Evolutionary conservation across 2,888 invertebrate species (phyloP), one percentile per base, ranked within the genome.

Genomic region (Mimas tiliae): DNA sequence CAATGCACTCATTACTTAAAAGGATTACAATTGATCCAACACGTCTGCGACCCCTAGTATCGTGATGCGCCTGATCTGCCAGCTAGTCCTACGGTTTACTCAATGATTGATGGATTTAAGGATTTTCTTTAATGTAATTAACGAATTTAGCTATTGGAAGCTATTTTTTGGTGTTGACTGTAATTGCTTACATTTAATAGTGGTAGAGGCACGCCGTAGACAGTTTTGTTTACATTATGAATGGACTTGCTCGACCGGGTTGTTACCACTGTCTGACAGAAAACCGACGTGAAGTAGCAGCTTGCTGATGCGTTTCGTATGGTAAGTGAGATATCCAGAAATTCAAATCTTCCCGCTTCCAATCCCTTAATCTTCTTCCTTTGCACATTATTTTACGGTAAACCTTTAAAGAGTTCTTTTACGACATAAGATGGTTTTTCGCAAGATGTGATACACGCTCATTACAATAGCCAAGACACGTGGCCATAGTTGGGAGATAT

Each of bases 11-110:
- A 91, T 93, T 93, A 93, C 93, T 92, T 93, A 92, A 92, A 91
- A 90, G 91, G 90, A 89, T 91, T 90, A 91, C 87, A 88, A 85
- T 90, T 90, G 90, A 91, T 91, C 90, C 87, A 71, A 65, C 69
- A 74, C 74, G 78, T 79, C 79, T 81, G 77, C 75, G 71, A 71
- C 75, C 72, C 81, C 77, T 80, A 80, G 80, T 75, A 78, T 82
- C 78, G 80, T 82, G 81, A 79, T 79, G 84, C 82, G 79, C 81
- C 80, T 84, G 85, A 87, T 83, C 84, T 87, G 81, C 76, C 78
- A 80, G 75, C 72, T 77, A 75, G 75, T 76, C 64, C 63, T 69
- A 48, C 73, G 76, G 79, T 77, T 78, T 81, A 73, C 76, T 69
- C 74, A 81, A 85, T 91, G 91, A 92, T 91, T 87, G 91, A 91